phyloP scores from a whole-genome alignment of 2,888 invertebrate genomes.

The Eilema griseolum region DNA sequence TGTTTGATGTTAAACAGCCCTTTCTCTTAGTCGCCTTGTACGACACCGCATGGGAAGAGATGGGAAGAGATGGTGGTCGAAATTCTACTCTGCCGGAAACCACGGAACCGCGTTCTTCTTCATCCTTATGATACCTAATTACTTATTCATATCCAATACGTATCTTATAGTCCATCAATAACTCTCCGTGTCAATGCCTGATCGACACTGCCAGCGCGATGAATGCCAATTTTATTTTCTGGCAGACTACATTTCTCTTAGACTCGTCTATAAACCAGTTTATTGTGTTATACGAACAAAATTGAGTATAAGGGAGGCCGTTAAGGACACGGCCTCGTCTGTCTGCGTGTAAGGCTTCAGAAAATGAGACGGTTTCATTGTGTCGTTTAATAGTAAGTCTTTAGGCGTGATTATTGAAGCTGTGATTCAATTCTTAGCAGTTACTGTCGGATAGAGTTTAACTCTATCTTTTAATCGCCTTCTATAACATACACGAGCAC shows the following conservation, averaged over 20 bases:
- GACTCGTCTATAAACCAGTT: conserved; percentile 17
- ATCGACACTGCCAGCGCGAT: conserved; percentile 1
- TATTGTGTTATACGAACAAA: conserved; percentile 25
- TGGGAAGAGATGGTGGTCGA: no score
- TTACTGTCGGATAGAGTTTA: no score
- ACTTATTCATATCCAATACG: no score
- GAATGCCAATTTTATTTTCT: conserved; percentile 20
- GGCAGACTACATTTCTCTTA: conserved; percentile 15
- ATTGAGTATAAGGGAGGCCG: conserved; percentile 11
- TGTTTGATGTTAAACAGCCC: no score
- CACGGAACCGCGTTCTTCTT: no score
- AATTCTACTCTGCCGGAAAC: no score
- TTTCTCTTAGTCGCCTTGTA: no score
- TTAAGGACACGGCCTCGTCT: conserved; percentile 11
- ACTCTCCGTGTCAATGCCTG: neutral
- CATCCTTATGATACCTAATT: no score
- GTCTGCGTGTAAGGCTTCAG: conserved; percentile 31
- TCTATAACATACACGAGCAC: no score
- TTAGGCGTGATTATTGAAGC: neutral
- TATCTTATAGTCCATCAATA: neutral
- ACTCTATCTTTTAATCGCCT: no score
- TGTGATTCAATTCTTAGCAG: neutral
- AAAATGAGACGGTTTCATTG: conserved; percentile 22
- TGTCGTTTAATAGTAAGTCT: neutral
- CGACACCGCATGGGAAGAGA: no score